Percentiles rank a stretch among this genome's conserved stretches.
Evolutionary conservation across 2,888 invertebrate species (phyloP).

Genomic region (Cheilosia soror): DNA sequence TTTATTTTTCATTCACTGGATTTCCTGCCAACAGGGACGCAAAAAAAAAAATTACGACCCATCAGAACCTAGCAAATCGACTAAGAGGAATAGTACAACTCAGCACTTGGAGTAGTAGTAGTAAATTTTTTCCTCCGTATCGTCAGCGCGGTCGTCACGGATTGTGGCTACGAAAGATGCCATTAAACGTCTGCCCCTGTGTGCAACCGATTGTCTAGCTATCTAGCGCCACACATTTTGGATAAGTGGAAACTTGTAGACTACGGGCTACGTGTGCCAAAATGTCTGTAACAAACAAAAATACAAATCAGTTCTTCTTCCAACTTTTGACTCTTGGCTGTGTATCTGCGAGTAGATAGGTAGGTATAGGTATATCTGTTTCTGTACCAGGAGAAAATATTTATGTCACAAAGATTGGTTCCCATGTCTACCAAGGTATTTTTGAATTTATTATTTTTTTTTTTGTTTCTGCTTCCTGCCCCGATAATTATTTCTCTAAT

Average conservation of each 20-base stretch:
- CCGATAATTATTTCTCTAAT: slow-evolving; percentile 54
- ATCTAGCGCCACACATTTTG: slow-evolving; percentile 62
- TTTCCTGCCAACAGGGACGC: slow-evolving; percentile 3
- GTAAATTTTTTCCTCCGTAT: not conserved
- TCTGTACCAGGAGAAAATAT: slow-evolving; percentile 13
- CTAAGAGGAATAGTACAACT: slow-evolving; percentile 33
- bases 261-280: slow-evolving; percentile 51
- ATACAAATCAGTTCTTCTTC: slow-evolving; percentile 33
- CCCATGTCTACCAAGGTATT: slow-evolving; percentile 46
- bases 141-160: slow-evolving; percentile 47
- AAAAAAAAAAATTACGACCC: slow-evolving; percentile 25
- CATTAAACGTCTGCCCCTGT: slow-evolving; percentile 57
- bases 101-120: slow-evolving; percentile 30
- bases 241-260: slow-evolving; percentile 70
- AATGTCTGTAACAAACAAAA: slow-evolving; percentile 50
- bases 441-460: slow-evolving; percentile 21
- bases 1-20: slow-evolving; percentile 45
- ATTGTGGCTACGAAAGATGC: slow-evolving; percentile 53
- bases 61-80: not conserved
- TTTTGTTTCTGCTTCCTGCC: slow-evolving; percentile 1
- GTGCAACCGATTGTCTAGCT: slow-evolving; percentile 61
- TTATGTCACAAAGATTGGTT: slow-evolving; percentile 48
- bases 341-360: not conserved
- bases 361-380: not conserved
- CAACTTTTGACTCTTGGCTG: not conserved